Base-by-base conservation (phyloP, 2,797 vertebrate genomes). In the Spea hammondii region DNA sequence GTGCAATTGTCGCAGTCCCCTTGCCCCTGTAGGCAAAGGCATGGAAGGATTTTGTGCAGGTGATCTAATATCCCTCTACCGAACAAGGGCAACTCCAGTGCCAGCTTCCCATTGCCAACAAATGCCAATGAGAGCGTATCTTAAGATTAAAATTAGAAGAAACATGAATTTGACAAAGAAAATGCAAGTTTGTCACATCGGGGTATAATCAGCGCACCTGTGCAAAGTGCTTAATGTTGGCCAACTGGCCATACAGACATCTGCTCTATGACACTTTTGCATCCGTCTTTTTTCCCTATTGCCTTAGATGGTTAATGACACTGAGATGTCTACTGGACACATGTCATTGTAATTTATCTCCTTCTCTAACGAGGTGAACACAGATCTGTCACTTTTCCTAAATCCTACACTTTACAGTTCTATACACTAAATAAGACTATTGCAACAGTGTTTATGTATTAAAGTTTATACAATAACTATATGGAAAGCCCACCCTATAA, bases 311-410 rank as follows among this genome's bases (percentile, higher is more conserved):
- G 65, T 68, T 68, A 68, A 74, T 49, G 48, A 48, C n/a, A 51
- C 9, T 11, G 60, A 65, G 14, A 17, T 5, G 47, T 74, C 72
- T 14, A 62, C 73, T 65, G 49, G 62, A 17, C 73, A 67, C 64
- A 75, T 14, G 48, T 55, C 62, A 54, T 45, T 67, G 62, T 75
- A 65, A 75, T 75, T 55, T 66, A 75, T 75, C 73, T 75, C 50
- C 10, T 59, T 59, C 13, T 7, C 12, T 75, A 75, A 75, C 64
- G 48, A 75, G 73, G 64, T 55, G 66, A 75, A 14, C 32, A 32
- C 32, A 32, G 3, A 32, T 32, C 32, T 32, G 32, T 2, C 32
- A 32, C 32, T 32, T 1, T 32, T 32, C 32, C 32, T 32, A 32
- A 32, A 32, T 32, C 32, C 32, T 32, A 32, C 32, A 32, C 32